These are phyloP conservation scores for Lamellibrachia luymesi DNA, from an alignment of 1,140 invertebrate species.

Conservation along the genomic window DNA sequence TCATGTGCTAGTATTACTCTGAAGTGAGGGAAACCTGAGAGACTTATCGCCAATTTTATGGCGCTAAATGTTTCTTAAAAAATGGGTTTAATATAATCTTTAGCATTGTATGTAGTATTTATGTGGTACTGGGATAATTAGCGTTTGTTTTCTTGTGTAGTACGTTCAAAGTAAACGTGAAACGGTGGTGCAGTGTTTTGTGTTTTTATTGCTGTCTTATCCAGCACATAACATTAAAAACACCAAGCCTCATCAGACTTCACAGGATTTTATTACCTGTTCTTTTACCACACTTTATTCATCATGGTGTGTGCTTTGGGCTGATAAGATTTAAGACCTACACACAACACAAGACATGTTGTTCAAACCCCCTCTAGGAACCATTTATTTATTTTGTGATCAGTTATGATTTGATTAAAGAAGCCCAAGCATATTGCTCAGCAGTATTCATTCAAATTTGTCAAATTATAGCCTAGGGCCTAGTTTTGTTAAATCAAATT, in stretches of 20 bases:
- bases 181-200: neutral
- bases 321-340: too few relatives aligned
- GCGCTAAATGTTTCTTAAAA: neutral
- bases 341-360: too few relatives aligned
- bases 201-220: neutral
- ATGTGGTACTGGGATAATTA: neutral
- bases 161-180: neutral
- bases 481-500: too few relatives aligned
- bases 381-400: too few relatives aligned
- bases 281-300: neutral
- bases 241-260: too few relatives aligned
- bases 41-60: neutral
- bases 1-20: neutral
- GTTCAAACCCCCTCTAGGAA: too few relatives aligned
- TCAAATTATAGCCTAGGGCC: too few relatives aligned
- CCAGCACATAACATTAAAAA: neutral
- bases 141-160: neutral
- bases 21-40: neutral
- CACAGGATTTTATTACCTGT: neutral
- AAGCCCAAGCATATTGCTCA: too few relatives aligned
- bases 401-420: too few relatives aligned
- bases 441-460: too few relatives aligned
- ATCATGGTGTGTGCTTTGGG: too few relatives aligned
- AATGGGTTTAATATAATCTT: neutral
- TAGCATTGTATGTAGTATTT: slow-evolving; percentile 1